Conservation (phyloP, 1,140 invertebrate species). For the Drosophila pachea region DNA sequence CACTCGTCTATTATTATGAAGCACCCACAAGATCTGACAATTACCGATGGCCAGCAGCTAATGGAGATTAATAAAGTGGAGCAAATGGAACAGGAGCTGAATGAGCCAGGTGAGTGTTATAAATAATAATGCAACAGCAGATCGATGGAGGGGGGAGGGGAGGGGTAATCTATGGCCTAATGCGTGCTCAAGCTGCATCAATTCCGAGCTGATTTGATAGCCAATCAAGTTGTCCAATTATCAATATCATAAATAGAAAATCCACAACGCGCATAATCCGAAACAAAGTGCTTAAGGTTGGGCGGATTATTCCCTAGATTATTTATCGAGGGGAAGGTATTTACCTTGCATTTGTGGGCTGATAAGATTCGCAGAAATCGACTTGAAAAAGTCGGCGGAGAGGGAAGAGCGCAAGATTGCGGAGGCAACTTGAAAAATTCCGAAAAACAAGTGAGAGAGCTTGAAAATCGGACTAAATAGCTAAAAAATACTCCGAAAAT, state of each 20-base stretch:
- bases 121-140: neutral
- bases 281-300: neutral
- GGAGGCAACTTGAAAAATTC: too few relatives aligned
- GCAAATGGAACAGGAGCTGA: conserved; percentile 63
- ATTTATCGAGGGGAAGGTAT: neutral
- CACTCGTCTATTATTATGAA: conserved; percentile 47
- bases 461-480: too few relatives aligned
- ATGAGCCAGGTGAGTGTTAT: conserved; percentile 49
- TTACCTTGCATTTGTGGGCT: too few relatives aligned
- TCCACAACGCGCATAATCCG: neutral
- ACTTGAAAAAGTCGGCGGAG: too few relatives aligned
- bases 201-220: neutral
- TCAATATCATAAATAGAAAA: conserved; percentile 5
- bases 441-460: too few relatives aligned
- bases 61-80: conserved; percentile 68
- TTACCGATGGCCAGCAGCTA: conserved; percentile 56
- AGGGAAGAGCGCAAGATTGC: too few relatives aligned
- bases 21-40: conserved; percentile 63
- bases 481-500: too few relatives aligned
- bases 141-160: neutral
- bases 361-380: too few relatives aligned
- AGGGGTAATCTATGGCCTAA: too few relatives aligned
- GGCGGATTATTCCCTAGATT: neutral
- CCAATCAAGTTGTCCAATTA: neutral
- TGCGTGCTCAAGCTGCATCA: neutral